These are phyloP conservation scores for Sylvia atricapilla DNA, from an alignment of 2,113 vertebrate species.

Conservation along the genomic window DNA sequence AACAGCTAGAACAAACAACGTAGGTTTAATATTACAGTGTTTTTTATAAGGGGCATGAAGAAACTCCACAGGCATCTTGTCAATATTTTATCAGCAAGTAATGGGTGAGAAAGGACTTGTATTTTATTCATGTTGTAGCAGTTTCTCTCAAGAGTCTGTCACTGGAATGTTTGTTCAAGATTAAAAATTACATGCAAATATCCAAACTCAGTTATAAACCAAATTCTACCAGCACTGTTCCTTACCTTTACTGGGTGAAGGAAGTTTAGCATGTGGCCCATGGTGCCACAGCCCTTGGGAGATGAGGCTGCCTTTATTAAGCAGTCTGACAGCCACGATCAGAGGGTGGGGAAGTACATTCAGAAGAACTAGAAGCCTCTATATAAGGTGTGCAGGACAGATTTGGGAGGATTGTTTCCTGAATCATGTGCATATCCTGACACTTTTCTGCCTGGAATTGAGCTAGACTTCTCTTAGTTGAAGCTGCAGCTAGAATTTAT, in stretches of 20 bases:
- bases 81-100: neutral
- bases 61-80: neutral
- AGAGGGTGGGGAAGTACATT: neutral
- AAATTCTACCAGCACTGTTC: neutral
- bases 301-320: neutral
- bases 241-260: neutral
- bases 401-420: neutral
- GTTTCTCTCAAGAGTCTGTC: neutral
- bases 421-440: neutral
- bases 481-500: neutral
- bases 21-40: slow-evolving; percentile 74
- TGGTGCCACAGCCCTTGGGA: neutral
- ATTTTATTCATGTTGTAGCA: neutral
- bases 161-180: neutral
- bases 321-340: neutral
- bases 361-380: neutral
- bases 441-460: neutral
- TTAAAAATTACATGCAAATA: neutral
- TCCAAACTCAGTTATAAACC: neutral
- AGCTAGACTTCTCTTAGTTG: neutral
- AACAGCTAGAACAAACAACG: slow-evolving; percentile 86
- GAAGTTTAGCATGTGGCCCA: neutral
- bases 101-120: neutral
- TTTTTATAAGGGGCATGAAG: slow-evolving; percentile 1
- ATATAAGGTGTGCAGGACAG: neutral